Evolutionary conservation across 1,140 invertebrate species (phyloP), one percentile per base, ranked within the genome.

Genomic region (Anadara kagoshimensis): DNA sequence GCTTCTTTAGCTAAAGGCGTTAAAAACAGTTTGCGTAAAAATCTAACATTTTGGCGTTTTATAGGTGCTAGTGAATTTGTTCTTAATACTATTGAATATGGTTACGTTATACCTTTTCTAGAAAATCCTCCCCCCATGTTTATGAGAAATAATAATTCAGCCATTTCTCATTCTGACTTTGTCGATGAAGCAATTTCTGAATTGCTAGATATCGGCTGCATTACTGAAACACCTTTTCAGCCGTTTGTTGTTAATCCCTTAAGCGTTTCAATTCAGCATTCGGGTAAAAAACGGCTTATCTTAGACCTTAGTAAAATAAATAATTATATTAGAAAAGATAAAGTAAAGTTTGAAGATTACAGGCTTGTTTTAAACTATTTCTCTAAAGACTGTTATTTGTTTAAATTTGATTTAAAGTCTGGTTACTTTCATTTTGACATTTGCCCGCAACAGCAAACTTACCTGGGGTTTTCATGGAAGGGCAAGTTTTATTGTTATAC

Each of bases 101-200:
- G 63, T 26, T 72, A 76, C 62, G 41, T 64, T 18, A 72, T 76
- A 26, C 73, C 73, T 43, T 75, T 69, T 75, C 4, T 45, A 12
- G 45, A 16, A 44, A 36, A 14, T 22, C 73, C 73, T 3, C 22
- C 22, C 16, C 16, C 2, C n/a, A 49, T 64, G 45, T 41, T 16
- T 22, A 22, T 64, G 8, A 67, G 45, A 63, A 75, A 75, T 53
- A 75, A 75, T 53, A n/a, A n/a, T n/a, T n/a, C n/a, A n/a, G n/a
- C n/a, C n/a, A n/a, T n/a, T n/a, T n/a, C n/a, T n/a, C n/a, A 53
- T 66, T 18, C 3, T 16, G 54, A 66, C 41, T 73, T 73, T 24
- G 73, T 69, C 14, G n/a, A 36, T 24, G 10, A 69, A 41, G 26
- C 73, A n/a, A 43, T 75, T 49, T 58, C 51, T n/a, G 66, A 69